Evolutionary conservation across 2,888 invertebrate genomes (phyloP), one percentile per base, ranked within the genome.

Genomic region (Pristionchus exspectatus): DNA sequence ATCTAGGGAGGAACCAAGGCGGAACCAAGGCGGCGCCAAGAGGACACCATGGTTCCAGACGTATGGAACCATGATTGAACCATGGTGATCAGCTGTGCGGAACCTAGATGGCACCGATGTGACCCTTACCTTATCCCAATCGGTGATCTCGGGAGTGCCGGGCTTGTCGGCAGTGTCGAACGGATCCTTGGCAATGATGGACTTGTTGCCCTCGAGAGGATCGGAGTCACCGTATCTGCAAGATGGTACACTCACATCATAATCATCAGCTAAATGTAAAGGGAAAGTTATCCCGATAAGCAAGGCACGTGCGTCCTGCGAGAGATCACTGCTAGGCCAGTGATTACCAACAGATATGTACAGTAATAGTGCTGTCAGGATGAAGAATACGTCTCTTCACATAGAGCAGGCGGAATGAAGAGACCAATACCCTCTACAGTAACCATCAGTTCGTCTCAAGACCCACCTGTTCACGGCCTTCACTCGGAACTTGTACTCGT

Each of bases 401-500:
- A 44, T n/a, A n/a, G n/a, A n/a, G n/a, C n/a, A n/a, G n/a, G n/a
- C n/a, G n/a, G n/a, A n/a, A n/a, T n/a, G n/a, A n/a, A n/a, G n/a
- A n/a, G n/a, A n/a, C n/a, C n/a, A n/a, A n/a, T n/a, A n/a, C n/a
- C n/a, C 18, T 16, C 33, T 30, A 77, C 18, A 5, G 24, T 10
- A 24, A 27, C 74, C 54, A 21, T 4, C 5, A 44, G 2, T 9
- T 27, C 27, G 12, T 1, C 2, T 16, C 81, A 50, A 27, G 24
- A n/a, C 81, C 14, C 27, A 89, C 89, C 95, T 94, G 92, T 96
- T 96, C 44, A 93, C 92, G 16, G 96, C 96, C 87, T 95, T 95
- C 72, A 96, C 96, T 38, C 96, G 94, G 95, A 96, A 96, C 92
- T 96, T 96, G 93, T 96, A 96, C 90, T 96, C 96, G 91, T 95